Conservation (phyloP, 2,113 vertebrate species). For the Uria aalge region DNA sequence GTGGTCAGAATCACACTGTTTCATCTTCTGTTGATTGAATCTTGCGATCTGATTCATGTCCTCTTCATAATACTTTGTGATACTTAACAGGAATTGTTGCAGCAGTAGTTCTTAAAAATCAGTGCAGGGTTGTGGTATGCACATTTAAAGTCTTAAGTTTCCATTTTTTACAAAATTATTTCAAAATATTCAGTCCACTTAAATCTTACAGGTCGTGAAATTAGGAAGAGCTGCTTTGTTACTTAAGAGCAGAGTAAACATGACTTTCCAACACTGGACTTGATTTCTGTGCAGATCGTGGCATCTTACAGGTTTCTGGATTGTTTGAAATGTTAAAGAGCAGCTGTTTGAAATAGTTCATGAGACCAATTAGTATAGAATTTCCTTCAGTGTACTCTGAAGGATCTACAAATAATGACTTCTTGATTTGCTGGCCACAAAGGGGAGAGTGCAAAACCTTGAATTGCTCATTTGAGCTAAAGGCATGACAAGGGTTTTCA, state of each 20-base stretch:
- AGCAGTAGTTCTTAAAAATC: neutral
- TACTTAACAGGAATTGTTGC: neutral
- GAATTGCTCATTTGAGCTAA: neutral
- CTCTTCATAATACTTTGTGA: neutral
- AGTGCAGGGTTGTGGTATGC: neutral
- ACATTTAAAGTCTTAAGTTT: neutral
- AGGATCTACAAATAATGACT: neutral
- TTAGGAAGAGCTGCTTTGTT: neutral
- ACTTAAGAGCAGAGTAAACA: neutral
- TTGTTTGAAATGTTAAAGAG: neutral
- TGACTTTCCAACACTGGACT: neutral
- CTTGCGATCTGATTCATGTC: neutral
- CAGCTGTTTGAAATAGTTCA: neutral
- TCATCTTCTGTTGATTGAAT: neutral
- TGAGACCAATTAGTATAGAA: neutral
- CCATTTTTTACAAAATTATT: neutral
- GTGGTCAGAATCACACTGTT: neutral
- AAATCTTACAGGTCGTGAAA: neutral
- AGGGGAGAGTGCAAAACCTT: neutral
- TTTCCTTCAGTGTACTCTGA: neutral
- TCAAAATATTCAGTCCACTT: neutral
- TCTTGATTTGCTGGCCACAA: neutral
- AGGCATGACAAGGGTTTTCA: constrained; percentile 38
- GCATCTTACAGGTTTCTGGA: neutral
- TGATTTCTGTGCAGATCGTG: neutral